These are phyloP conservation scores for Mungos mungo DNA, from an alignment of 2,113 vertebrate species.

Conservation along the genomic window DNA sequence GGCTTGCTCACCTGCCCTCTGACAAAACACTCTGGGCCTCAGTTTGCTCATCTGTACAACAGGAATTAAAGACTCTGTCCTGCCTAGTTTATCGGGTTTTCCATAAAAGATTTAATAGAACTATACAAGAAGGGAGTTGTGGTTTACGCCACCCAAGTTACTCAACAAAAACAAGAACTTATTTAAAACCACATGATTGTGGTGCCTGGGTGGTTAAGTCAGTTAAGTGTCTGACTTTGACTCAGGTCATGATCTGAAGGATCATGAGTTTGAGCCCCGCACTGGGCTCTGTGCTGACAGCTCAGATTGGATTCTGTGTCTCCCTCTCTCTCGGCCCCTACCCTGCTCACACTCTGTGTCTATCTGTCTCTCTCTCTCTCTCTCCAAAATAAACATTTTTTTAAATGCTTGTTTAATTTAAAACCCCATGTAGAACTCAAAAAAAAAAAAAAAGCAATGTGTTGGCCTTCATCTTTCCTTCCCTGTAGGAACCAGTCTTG, in stretches of 20 bases:
- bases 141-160: neutral
- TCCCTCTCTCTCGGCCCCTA: no score
- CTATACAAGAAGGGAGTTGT: neutral
- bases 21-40: neutral
- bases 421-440: neutral
- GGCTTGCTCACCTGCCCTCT: accelerated
- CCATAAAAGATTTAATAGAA: neutral
- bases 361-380: no score
- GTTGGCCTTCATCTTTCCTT: neutral
- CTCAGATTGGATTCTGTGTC: no score
- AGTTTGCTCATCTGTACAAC: neutral
- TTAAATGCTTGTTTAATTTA: neutral
- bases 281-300: no score
- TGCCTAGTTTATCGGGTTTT: neutral
- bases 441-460: neutral
- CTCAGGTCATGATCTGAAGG: no score
- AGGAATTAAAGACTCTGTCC: neutral
- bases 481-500: neutral
- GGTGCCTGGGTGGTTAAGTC: no score
- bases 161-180: neutral
- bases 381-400: no score
- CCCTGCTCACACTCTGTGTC: no score
- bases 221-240: no score
- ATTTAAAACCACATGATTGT: neutral
- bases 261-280: no score